Base-by-base conservation (phyloP, 1,140 invertebrate species). In the Heliothis virescens region DNA sequence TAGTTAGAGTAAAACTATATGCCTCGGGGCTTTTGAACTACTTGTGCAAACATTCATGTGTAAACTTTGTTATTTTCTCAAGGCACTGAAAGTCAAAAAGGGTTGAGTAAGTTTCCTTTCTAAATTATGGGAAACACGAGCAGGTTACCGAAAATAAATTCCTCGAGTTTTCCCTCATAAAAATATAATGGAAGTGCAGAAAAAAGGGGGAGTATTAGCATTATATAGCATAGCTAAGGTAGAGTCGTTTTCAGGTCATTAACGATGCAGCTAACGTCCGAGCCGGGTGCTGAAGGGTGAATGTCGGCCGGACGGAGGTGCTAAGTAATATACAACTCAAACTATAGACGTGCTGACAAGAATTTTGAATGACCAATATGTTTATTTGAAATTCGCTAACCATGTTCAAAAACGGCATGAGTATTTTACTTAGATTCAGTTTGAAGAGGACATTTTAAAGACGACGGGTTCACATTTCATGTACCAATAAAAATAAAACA, bases 1-100 rank as follows among this genome's bases (percentile, higher is more conserved):
- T 18, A 18, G 15, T 57, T 18, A 18, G 5, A 16, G 11, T 18
- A 10, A 18, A 57, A 16, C 10, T 57, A 57, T 18, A 57, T 57
- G 11, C 16, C n/a, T 18, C 16, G 55, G 55, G 18, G 55, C 16
- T 57, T 57, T 57, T 57, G 15, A 57, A 62, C 59, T 26, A 34
- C 26, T 62, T 62, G 21, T 62, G 59, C n/a, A 62, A 62, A 26
- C 59, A 15, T 13, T 62, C 59, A 15, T 62, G 59, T 34, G 59
- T 29, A 62, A 29, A 62, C 12, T 29, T 62, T 34, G 59, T 57
- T 16, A 57, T 7, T 18, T 18, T 57, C 55, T 18, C 55, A 57
- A 57, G 55, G 18, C 55, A 18, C 55, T 57, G 16, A 18, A 57
- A 18, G 55, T 57, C 59, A 62, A 26, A 15, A 15, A 62, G 21